Evolutionary conservation across 1,140 invertebrate genomes (phyloP), one percentile per base, ranked within the genome.

Genomic region (Drosophila jambulina): DNA sequence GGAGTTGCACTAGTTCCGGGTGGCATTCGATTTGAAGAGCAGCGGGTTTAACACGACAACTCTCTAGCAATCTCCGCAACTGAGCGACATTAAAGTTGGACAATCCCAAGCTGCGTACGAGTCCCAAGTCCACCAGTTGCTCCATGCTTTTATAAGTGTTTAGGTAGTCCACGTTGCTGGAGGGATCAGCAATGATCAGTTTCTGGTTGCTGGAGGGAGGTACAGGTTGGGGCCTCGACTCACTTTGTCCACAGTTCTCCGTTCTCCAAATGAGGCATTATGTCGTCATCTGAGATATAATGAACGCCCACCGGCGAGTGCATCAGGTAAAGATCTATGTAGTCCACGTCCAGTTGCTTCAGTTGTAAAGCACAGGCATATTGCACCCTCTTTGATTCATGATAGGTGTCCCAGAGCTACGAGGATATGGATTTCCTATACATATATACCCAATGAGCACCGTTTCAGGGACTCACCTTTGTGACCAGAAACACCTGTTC

Each of bases 71-170:
- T 23, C 96, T 93, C 53, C 96, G 93, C 23, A 98, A 94, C 93
- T 99, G 98, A 40, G 94, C 86, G 43, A 94, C 95, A 90, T 97
- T 98, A 91, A 99, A 99, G 92, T 99, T 99, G n/a, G 97, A 98
- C 7, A 98, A 61, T 3, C 98, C 98, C 79, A 99, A 96, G 51
- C 96, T 96, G 56, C 94, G 95, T 0, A 95, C 94, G 12, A 97
- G 93, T 0, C 97, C 97, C 59, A 95, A 93, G n/a, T 94, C 93
- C 4, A 96, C 95, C 51, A 96, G 94, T 43, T 95, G 93, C 93
- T 98, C 98, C 95, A 99, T 94, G 21, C 94, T 97, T 93, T 95
- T 95, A 97, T 98, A 99, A 0, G 98, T 98, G 77, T 98, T 97
- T 12, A 98, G 77, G 82, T 96, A 98, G 93, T 98, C 97, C 4